Percentiles rank a stretch among this genome's conserved stretches.
Evolutionary conservation across 2,888 invertebrate species (phyloP).

Genomic region (Falcaria lacertinaria): DNA sequence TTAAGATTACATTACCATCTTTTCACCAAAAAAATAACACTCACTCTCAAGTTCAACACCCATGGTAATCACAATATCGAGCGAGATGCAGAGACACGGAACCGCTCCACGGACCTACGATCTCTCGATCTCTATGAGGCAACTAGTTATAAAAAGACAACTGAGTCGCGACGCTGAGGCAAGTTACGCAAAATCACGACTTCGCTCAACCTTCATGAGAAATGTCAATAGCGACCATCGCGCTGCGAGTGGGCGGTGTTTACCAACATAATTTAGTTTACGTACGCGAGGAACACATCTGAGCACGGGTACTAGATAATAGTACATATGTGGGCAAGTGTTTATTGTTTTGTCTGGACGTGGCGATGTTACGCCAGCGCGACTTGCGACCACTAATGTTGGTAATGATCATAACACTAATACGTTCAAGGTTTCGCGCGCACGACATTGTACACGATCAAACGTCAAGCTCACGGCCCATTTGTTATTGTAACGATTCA

Average conservation of each 20-base stretch:
- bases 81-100: no score
- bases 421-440: constrained; percentile 6
- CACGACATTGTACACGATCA: neutral
- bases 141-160: constrained; percentile 58
- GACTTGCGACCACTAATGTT: no score
- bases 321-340: constrained; percentile 6
- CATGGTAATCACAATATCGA: constrained; percentile 24
- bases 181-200: constrained; percentile 76
- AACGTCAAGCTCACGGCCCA: neutral
- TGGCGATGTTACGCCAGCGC: neutral
- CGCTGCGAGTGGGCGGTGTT: constrained; percentile 44
- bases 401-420: neutral
- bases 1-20: neutral
- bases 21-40: constrained; percentile 2
- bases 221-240: constrained; percentile 73
- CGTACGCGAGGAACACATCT: constrained; percentile 9
- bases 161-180: constrained; percentile 47
- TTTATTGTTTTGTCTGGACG: constrained; percentile 22
- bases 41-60: constrained; percentile 39
- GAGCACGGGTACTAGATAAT: constrained; percentile 9
- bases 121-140: constrained; percentile 37
- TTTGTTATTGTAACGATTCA: neutral
- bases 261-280: constrained; percentile 36
- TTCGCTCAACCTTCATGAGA: constrained; percentile 62
- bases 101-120: no score